A percentile compares a stretch with the other conserved stretches of the same genome.
Conservation (phyloP, 2,888 invertebrate genomes). For the Platynereis dumerilii region DNA sequence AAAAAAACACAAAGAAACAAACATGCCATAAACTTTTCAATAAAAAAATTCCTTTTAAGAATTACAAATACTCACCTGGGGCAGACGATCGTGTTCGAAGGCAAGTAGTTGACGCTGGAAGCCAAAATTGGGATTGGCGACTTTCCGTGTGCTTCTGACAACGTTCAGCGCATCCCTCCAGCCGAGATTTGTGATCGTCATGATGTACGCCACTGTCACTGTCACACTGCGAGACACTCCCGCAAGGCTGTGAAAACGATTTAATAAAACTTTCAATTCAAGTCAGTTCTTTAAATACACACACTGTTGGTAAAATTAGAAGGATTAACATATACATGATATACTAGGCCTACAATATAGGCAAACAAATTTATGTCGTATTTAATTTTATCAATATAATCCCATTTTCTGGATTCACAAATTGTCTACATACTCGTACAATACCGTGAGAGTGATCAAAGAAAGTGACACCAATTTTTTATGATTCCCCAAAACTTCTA, state of each 20-base stretch:
- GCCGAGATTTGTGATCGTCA: conserved; percentile 87
- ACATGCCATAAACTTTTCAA: background rate
- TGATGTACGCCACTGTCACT: conserved; percentile 93
- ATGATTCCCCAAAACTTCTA: no score
- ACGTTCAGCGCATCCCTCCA: conserved; percentile 95
- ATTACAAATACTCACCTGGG: conserved; percentile 49
- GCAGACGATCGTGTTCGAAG: conserved; percentile 63
- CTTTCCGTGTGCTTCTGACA: conserved; percentile 86
- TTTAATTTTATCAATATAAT: no score
- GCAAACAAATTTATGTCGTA: no score
- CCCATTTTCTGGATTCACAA: no score
- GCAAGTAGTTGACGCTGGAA: conserved; percentile 93
- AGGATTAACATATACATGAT: no score
- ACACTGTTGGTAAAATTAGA: no score
- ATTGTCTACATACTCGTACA: no score
- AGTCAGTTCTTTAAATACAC: no score
- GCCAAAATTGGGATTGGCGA: conserved; percentile 95
- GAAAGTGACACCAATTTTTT: no score
- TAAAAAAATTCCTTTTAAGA: background rate
- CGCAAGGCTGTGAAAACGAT: conserved; percentile 74
- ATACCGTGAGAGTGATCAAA: no score
- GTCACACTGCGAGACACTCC: conserved; percentile 97
- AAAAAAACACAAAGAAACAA: background rate
- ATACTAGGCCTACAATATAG: no score
- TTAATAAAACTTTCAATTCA: no score